A percentile compares a stretch with the other conserved stretches of the same genome.
Conservation (phyloP, 2,888 invertebrate genomes). For the Hermaeophaga mercurialis region DNA sequence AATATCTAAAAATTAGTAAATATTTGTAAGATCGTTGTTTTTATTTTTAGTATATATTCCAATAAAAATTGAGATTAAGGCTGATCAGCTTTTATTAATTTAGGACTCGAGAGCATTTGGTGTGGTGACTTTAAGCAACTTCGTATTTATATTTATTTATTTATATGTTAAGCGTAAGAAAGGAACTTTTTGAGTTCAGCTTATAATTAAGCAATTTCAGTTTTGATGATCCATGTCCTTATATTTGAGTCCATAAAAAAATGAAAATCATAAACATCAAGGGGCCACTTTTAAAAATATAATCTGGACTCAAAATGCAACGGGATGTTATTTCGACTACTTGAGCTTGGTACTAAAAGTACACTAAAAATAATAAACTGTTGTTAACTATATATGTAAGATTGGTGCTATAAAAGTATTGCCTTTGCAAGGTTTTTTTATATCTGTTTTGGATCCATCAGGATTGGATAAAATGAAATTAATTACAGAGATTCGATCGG, state of each 20-base stretch:
- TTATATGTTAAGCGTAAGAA: constrained; percentile 4
- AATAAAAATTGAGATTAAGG: constrained; percentile 3
- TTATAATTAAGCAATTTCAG: constrained; percentile 30
- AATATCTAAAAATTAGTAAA: no score
- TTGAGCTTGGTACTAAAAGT: constrained; percentile 48
- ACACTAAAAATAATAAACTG: constrained; percentile 44
- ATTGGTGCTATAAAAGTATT: constrained; percentile 57
- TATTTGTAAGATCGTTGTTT: no score
- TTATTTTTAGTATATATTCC: constrained; percentile 3
- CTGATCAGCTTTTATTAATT: constrained; percentile 18
- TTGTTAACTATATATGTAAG: constrained; percentile 58
- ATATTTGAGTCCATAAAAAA: constrained; percentile 15
- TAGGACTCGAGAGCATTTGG: constrained; percentile 23
- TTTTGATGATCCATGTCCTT: constrained; percentile 8
- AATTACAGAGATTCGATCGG: constrained; percentile 8
- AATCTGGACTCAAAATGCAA: constrained; percentile 42
- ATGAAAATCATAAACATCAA: constrained; percentile 13
- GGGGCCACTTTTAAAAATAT: constrained; percentile 40
- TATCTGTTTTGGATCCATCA: constrained; percentile 46
- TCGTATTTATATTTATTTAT: constrained; percentile 12
- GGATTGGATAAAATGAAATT: constrained; percentile 25
- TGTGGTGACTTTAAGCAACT: constrained; percentile 20
- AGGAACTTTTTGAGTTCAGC: constrained; percentile 39
- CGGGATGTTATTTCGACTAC: constrained; percentile 39
- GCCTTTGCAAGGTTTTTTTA: constrained; percentile 47